Percentiles rank a stretch among this genome's conserved stretches.
Evolutionary conservation across 2,888 invertebrate species (phyloP).

Genomic region (Agrotis segetum): DNA sequence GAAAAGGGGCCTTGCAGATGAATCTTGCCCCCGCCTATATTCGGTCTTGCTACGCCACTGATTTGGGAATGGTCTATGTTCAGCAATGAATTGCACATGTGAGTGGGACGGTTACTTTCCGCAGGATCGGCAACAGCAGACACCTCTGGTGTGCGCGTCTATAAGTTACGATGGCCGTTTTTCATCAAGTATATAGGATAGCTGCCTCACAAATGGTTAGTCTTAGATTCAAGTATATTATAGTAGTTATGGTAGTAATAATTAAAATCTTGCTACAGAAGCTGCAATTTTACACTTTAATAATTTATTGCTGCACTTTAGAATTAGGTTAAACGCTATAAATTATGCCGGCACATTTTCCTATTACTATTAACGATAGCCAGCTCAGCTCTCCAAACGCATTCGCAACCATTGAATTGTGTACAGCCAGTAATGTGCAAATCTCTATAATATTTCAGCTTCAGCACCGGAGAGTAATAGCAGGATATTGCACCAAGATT

Average conservation of each 20-base stretch:
- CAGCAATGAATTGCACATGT: too few species aligned
- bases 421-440: slow-evolving; percentile 48
- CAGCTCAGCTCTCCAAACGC: slow-evolving; percentile 38
- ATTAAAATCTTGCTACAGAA: background rate
- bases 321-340: slow-evolving; percentile 24
- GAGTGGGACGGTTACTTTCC: too few species aligned
- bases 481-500: slow-evolving; percentile 64
- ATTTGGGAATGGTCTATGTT: too few species aligned
- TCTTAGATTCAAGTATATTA: too few species aligned
- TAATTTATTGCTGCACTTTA: slow-evolving; percentile 29
- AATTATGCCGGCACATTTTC: slow-evolving; percentile 37
- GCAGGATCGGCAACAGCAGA: too few species aligned
- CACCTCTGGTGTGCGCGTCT: too few species aligned
- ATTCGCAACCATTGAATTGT: slow-evolving; percentile 50
- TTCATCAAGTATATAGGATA: background rate
- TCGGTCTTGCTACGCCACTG: too few species aligned
- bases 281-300: background rate
- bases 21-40: too few species aligned
- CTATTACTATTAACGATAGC: slow-evolving; percentile 43
- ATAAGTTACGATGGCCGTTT: too few species aligned
- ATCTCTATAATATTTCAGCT: slow-evolving; percentile 63
- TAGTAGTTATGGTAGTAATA: too few species aligned
- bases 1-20: too few species aligned
- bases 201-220: background rate
- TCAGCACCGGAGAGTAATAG: slow-evolving; percentile 60